Percentiles rank a stretch among this genome's conserved stretches.
These are phyloP conservation scores for Metaphire vulgaris DNA, from an alignment of 1,140 invertebrate genomes.

Conservation along the genomic window DNA sequence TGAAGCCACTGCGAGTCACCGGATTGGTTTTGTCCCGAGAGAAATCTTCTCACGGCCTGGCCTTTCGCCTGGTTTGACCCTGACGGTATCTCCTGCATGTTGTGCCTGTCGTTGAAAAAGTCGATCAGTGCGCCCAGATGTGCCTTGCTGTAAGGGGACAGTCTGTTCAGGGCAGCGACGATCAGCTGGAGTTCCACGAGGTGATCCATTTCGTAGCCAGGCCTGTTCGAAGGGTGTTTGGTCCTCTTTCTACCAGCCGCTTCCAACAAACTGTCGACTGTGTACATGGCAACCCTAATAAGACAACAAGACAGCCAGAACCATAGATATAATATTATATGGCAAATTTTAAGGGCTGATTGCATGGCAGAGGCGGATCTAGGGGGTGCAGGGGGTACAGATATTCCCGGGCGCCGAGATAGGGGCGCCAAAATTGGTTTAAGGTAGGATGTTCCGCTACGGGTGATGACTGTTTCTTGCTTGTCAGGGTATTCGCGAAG, in stretches of 20 bases:
- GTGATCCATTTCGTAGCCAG: not conserved
- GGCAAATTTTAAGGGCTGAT: too few relatives aligned
- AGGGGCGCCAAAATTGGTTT: too few relatives aligned
- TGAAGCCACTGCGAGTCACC: not conserved
- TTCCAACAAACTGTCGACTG: not conserved
- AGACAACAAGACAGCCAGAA: not conserved
- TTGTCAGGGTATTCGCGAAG: too few relatives aligned
- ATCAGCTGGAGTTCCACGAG: not conserved
- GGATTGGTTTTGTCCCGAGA: not conserved
- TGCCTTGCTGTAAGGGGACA: not conserved
- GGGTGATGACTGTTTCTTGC: too few relatives aligned
- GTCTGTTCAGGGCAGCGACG: not conserved
- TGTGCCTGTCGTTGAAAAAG: not conserved
- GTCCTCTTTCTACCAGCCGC: not conserved
- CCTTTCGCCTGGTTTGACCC: not conserved
- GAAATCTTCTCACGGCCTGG: not conserved
- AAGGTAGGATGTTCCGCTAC: too few relatives aligned
- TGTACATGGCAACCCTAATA: not conserved
- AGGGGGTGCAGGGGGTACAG: too few relatives aligned
- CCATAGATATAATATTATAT: not conserved
- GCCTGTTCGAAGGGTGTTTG: not conserved
- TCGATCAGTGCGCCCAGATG: not conserved
- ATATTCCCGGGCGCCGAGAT: too few relatives aligned
- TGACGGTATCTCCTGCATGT: not conserved
- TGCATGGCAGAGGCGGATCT: too few relatives aligned